These are phyloP conservation scores for Limonius californicus DNA, from an alignment of 1,140 invertebrate species.

Conservation along the genomic window DNA sequence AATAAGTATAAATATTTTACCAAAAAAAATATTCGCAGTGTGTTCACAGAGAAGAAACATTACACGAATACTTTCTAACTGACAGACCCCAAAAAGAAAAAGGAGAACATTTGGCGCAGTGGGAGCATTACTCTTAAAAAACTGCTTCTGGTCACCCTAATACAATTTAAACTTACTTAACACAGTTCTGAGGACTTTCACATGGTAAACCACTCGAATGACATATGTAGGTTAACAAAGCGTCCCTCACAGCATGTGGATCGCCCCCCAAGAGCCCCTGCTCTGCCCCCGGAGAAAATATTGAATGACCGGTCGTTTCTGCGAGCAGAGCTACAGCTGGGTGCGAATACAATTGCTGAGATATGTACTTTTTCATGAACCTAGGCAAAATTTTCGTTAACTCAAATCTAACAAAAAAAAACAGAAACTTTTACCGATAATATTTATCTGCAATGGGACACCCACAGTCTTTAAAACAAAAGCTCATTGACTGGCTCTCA, in stretches of 20 bases:
- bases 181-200: constrained; percentile 39
- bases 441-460: constrained; percentile 70
- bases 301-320: constrained; percentile 35
- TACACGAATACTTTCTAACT: no score
- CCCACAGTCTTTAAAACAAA: constrained; percentile 78
- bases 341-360: constrained; percentile 55
- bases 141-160: no score
- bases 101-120: no score
- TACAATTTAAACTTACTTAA: constrained; percentile 33
- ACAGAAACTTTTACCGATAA: constrained; percentile 47
- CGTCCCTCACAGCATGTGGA: constrained; percentile 73
- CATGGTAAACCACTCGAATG: constrained; percentile 78
- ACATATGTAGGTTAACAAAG: constrained; percentile 77
- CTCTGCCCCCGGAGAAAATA: constrained; percentile 40
- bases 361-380: constrained; percentile 36
- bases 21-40: no score
- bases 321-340: constrained; percentile 56
- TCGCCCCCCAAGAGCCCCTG: constrained; percentile 33
- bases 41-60: no score
- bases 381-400: no score
- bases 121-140: no score
- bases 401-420: no score
- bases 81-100: no score
- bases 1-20: no score
- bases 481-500: constrained; percentile 77